A percentile compares a stretch with the other conserved stretches of the same genome.
These are phyloP conservation scores for Xylocopa sonorina DNA, from an alignment of 1,140 invertebrate genomes.

Conservation along the genomic window DNA sequence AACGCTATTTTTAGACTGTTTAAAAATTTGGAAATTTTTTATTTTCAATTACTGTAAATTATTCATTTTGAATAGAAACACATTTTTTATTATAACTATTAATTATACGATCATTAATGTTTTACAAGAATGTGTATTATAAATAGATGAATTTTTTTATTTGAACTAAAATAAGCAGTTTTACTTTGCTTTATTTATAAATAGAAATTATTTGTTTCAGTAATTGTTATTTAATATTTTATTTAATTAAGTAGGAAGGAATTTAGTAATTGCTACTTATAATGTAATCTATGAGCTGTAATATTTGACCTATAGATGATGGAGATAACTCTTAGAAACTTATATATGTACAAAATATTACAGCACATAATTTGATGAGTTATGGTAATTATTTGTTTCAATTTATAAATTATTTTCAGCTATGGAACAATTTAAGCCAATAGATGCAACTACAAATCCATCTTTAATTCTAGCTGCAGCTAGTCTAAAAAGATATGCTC, in stretches of 20 bases:
- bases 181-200: background rate
- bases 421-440: conserved; percentile 98
- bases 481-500: conserved; percentile 94
- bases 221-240: background rate
- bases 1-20: background rate
- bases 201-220: background rate
- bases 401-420: conserved; percentile 83
- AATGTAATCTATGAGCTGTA: background rate
- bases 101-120: background rate
- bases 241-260: background rate
- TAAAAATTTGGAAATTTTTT: too few species aligned
- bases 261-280: background rate
- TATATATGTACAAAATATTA: too few species aligned
- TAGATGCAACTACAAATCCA: conserved; percentile 99
- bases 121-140: background rate
- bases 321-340: background rate
- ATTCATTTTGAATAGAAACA: background rate
- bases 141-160: background rate
- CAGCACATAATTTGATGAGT: too few species aligned
- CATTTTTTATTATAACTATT: background rate
- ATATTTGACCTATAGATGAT: conserved; percentile 7
- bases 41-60: too few species aligned
- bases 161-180: background rate
- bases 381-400: too few species aligned
- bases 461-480: conserved; percentile 97